Evolutionary conservation across 1,140 invertebrate species (phyloP).

Genomic region (Thaumetopoea pityocampa): DNA sequence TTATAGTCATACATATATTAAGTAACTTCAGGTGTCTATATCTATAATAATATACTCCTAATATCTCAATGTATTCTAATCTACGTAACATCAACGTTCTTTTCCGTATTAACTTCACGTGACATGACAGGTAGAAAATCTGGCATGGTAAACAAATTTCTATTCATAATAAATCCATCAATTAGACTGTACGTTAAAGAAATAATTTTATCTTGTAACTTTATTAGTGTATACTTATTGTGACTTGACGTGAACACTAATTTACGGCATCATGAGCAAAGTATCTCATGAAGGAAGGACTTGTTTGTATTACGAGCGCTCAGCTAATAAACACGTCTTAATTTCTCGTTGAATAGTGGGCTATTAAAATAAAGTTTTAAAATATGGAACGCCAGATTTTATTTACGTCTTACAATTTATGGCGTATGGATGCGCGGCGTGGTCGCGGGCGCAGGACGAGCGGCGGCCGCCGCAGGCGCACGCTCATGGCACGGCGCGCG

Average conservation of each 20-base stretch:
- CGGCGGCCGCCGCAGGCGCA: constrained; percentile 18
- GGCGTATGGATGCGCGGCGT: constrained; percentile 49
- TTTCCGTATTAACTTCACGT: no score
- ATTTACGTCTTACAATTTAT: constrained; percentile 70
- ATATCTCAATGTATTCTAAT: no score
- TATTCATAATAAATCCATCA: no score
- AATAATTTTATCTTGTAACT: constrained; percentile 9
- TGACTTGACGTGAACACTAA: constrained; percentile 45
- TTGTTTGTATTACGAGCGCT: constrained; percentile 64
- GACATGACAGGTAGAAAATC: no score
- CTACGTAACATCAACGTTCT: no score
- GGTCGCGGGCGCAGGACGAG: constrained; percentile 19
- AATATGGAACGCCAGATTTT: constrained; percentile 70
- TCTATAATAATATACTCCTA: no score
- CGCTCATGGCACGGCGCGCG: constrained; percentile 40
- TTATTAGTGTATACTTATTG: constrained; percentile 20
- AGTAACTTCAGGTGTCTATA: no score
- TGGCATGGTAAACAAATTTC: not conserved
- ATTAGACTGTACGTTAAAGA: no score
- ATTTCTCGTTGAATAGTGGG: constrained; percentile 66
- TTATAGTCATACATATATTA: no score
- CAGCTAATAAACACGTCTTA: constrained; percentile 71
- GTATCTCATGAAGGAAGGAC: constrained; percentile 57
- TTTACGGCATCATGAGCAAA: constrained; percentile 43
- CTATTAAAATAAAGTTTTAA: constrained; percentile 73